phyloP scores from a whole-genome alignment of 1,140 invertebrate genomes.

The Physella acuta region DNA sequence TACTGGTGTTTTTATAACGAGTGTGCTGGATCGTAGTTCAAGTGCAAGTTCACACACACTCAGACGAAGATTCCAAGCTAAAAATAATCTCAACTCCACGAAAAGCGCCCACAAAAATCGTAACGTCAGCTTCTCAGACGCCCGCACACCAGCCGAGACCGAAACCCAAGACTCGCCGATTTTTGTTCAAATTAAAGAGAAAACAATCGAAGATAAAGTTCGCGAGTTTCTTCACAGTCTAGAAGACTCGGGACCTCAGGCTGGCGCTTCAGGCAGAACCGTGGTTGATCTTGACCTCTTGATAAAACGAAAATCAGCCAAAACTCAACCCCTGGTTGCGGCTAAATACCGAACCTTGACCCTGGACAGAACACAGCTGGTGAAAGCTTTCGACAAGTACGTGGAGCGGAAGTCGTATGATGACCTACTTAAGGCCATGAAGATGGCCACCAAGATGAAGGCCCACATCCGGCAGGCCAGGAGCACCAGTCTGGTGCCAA shows the following conservation, averaged over 20 bases:
- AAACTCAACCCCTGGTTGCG: constrained; percentile 11
- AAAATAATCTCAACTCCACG: no score
- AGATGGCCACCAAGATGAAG: constrained; percentile 39
- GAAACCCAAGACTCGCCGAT: constrained; percentile 24
- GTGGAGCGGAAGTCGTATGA: constrained; percentile 31
- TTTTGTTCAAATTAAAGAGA: neutral
- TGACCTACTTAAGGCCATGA: constrained; percentile 34
- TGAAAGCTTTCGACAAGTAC: constrained; percentile 37
- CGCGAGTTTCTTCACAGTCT: no score
- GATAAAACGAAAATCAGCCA: neutral
- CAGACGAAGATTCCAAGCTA: no score
- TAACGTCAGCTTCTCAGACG: no score
- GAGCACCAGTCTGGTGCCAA: constrained; percentile 32
- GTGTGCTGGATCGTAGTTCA: no score
- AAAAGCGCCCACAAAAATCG: no score
- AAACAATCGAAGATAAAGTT: neutral
- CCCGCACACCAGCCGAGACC: no score
- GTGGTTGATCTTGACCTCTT: no score
- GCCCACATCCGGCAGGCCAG: constrained; percentile 31
- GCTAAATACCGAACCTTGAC: constrained; percentile 22
- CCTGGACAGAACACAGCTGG: constrained; percentile 20
- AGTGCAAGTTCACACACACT: no score
- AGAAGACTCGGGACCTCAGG: no score
- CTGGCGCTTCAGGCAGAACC: no score
- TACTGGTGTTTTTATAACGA: no score